Percentiles rank a stretch among this genome's conserved stretches.
Evolutionary conservation across 64 coral and sea anemone species (phyloP).

Genomic region (Actinia equina): DNA sequence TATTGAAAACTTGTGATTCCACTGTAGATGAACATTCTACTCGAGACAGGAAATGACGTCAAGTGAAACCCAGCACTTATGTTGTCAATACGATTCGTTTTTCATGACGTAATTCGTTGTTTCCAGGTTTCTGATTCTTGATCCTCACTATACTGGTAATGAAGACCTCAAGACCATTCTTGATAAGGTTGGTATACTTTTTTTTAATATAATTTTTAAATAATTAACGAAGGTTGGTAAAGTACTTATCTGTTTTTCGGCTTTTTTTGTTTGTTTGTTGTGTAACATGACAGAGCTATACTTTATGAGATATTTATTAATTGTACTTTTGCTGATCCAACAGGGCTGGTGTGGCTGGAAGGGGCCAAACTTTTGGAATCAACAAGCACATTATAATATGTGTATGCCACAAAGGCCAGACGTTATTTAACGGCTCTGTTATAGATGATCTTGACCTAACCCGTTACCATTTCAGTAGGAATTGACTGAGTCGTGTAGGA

Average conservation of each 20-base stretch:
- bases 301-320: too few relatives aligned
- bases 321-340: not conserved
- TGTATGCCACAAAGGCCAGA: constrained; percentile 99
- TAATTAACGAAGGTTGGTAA: too few relatives aligned
- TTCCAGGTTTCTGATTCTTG: constrained; percentile 92
- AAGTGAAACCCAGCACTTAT: too few relatives aligned
- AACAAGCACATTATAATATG: constrained; percentile 96
- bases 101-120: not conserved
- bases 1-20: too few relatives aligned
- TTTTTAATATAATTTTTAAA: too few relatives aligned
- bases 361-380: constrained; percentile 89
- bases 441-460: not conserved
- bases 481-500: too few relatives aligned
- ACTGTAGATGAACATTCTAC: too few relatives aligned
- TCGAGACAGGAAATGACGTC: too few relatives aligned
- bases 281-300: too few relatives aligned
- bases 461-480: not conserved
- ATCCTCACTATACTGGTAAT: constrained; percentile 95
- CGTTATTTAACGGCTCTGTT: constrained; percentile 40
- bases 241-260: too few relatives aligned
- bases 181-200: constrained; percentile 71
- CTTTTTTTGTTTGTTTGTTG: too few relatives aligned
- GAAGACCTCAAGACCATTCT: constrained; percentile 93
- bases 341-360: constrained; percentile 99
- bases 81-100: not conserved